These are phyloP conservation scores for Metaphire vulgaris DNA, from an alignment of 1,140 invertebrate genomes.

Conservation along the genomic window DNA sequence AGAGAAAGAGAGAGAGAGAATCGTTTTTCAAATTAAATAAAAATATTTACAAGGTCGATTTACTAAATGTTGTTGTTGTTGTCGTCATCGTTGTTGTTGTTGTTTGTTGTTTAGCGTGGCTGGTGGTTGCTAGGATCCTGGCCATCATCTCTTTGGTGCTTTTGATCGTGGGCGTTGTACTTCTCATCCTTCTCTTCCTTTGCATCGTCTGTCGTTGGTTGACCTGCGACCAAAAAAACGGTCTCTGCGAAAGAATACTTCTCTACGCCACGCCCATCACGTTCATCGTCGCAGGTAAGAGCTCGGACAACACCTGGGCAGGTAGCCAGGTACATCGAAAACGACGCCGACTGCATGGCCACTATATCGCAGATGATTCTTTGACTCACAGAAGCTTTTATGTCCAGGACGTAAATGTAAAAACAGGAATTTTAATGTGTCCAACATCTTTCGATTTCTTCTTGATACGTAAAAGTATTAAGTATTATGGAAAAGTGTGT, in stretches of 20 bases:
- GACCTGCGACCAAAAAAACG: conserved; percentile 13
- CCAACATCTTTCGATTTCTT: background rate
- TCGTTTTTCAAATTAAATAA: too few species aligned
- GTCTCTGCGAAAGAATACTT: conserved; percentile 5
- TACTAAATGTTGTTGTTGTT: background rate
- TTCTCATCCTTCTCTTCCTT: conserved; percentile 24
- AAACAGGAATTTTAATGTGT: background rate
- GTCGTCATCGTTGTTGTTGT: background rate
- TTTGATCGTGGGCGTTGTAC: conserved; percentile 18
- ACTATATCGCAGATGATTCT: background rate
- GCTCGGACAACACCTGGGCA: background rate
- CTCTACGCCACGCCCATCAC: conserved; percentile 30
- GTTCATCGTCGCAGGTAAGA: conserved; percentile 23
- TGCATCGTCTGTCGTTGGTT: conserved; percentile 26
- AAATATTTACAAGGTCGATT: too few species aligned
- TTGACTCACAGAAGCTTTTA: background rate
- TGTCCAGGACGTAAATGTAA: too few species aligned
- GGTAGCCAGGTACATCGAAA: background rate
- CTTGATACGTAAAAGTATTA: background rate
- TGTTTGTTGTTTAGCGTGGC: conserved; percentile 20
- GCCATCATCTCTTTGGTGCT: conserved; percentile 25
- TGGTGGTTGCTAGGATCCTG: conserved; percentile 18
- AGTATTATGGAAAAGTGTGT: too few species aligned
- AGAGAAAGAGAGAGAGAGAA: too few species aligned
- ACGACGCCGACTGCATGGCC: background rate